Evolutionary conservation across 2,888 invertebrate species (phyloP), one percentile per base, ranked within the genome.

Genomic region (Cotesia congregata): DNA sequence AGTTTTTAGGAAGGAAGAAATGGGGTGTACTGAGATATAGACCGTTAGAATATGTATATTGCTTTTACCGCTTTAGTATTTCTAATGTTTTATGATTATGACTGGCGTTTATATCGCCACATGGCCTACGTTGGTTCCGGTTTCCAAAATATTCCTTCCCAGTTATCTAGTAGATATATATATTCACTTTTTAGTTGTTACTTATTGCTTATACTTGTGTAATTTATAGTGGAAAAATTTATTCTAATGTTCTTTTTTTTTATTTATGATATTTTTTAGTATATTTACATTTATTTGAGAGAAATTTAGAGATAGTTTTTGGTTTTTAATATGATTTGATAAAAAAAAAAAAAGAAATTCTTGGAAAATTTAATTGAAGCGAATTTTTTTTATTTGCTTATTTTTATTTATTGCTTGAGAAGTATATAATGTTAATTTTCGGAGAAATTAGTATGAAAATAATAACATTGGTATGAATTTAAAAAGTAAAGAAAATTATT

Each of bases 121-220:
- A 86, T 86, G 86, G 85, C 86, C 79, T 84, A 72, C 75, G 76
- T 81, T 82, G 82, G 84, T 85, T 85, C 84, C 86, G 86, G 82
- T 50, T 50, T 50, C 50, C 50, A 50, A 50, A 50, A 50, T 50
- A 50, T 50, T 50, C 41, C 68, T 39, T 30, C 30, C 30, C 3
- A 30, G 30, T 30, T 30, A 30, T 30, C 30, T 30, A 30, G 3
- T 30, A 30, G 30, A 30, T 30, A 30, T 30, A 30, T 30, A 30
- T 30, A 30, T 30, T 30, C 3, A 30, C 30, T 30, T 30, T 30
- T 30, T 30, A 30, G 30, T 30, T 30, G 30, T 30, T 30, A 30
- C 30, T 30, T 30, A 3, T 30, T 30, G 30, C 30, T 30, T 30
- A 30, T 30, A 30, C 30, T 30, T 30, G 3, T 30, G 30, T 30